Base-by-base conservation (phyloP, 92 coral and sea anemone species). In the Epizoanthus ramosus region DNA sequence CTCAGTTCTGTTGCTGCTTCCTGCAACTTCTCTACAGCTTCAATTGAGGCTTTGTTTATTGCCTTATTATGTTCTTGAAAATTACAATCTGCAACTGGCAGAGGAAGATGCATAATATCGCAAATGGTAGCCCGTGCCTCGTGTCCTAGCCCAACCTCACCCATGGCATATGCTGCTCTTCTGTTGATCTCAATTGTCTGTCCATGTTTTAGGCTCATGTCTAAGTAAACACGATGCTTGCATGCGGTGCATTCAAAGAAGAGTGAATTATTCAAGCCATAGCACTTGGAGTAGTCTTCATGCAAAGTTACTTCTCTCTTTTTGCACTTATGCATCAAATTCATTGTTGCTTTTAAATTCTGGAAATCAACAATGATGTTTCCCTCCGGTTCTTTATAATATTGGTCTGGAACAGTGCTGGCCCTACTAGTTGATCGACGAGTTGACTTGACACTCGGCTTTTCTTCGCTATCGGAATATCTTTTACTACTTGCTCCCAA, bases 91-190 rank as follows among this genome's bases (percentile, higher is more conserved):
- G 43, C 71, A 17, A 79, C 89, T n/a, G 80, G 85, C 18, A 75
- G 63, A 41, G 85, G 85, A 79, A 79, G 68, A 57, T 67, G 69
- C 57, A 85, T 33, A 56, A 79, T 80, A 43, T 86, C 85, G 21
- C 85, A 80, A 17, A 80, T 80, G 23, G 85, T 86, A 18, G 80
- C 85, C 80, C 80, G 89, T 2, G 80, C 74, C 75, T 86, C 85
- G 35, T 75, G 74, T 33, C 89, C 89, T 15, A 85, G 56, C 28
- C 89, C 84, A 43, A 85, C 37, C 41, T 74, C 87, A 16, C 87
- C 72, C 83, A 84, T 84, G 13, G 87, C 87, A 74, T 57, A 84
- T 22, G 73, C 80, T 5, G 83, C 57, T 61, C 83, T 84, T 17
- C 87, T 33, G 68, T 84, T 84, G 10, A 84, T 61, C 41, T 84